phyloP scores from a whole-genome alignment of 2,113 vertebrate species.

The Vimba vimba region DNA sequence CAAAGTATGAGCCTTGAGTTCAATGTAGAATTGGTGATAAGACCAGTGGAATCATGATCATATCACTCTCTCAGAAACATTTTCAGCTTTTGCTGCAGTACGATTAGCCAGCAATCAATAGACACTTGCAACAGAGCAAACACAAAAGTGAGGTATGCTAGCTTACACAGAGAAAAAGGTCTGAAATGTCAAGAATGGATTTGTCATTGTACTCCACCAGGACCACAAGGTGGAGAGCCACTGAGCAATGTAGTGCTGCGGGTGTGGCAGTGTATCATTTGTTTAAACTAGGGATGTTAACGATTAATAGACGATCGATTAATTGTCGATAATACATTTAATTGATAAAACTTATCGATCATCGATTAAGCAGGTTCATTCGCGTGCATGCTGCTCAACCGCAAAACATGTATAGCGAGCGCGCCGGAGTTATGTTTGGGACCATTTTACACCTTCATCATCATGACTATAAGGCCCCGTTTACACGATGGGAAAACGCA shows the following conservation, averaged over 20 bases:
- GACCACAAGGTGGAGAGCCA: background rate
- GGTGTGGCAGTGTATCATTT: background rate
- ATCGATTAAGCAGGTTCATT: no score
- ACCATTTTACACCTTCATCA: no score
- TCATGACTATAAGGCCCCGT: no score
- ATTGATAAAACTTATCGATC: no score
- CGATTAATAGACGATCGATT: no score
- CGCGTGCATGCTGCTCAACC: no score
- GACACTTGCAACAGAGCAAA: conserved; percentile 40
- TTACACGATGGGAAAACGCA: no score
- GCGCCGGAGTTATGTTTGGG: no score
- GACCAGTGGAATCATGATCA: conserved; percentile 48
- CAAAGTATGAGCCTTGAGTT: conserved; percentile 41
- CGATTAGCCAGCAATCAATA: conserved; percentile 58
- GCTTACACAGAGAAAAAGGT: conserved; percentile 14
- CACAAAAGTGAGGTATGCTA: conserved; percentile 13
- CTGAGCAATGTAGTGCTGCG: background rate
- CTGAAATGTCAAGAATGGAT: background rate
- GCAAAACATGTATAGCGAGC: no score
- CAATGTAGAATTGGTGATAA: conserved; percentile 42
- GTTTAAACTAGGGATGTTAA: no score
- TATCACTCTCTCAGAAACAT: conserved; percentile 25
- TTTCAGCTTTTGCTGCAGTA: conserved; percentile 46
- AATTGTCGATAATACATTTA: no score
- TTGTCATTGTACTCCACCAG: background rate